A percentile compares a stretch with the other conserved stretches of the same genome.
Conservation (phyloP, 2,888 invertebrate genomes). For the Litoditis marina region DNA sequence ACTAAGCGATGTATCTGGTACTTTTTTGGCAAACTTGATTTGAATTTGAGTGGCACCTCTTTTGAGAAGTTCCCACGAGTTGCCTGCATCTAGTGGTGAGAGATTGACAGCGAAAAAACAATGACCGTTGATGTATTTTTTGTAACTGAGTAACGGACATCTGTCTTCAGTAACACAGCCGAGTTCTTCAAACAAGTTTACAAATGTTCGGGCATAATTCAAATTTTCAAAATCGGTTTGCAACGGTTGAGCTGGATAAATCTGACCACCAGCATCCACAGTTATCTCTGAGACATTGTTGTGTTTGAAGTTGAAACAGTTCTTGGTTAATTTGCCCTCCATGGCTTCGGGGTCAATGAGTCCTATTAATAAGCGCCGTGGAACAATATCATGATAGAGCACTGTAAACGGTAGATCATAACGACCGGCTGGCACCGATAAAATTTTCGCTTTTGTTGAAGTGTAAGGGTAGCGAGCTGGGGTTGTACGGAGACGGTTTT, state of each 20-base stretch:
- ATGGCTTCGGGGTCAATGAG: not conserved
- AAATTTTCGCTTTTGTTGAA: not conserved
- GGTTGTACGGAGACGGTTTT: not conserved
- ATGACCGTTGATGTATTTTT: no score
- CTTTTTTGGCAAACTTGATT: no score
- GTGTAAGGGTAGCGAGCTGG: slow-evolving; percentile 13
- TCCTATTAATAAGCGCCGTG: slow-evolving; percentile 5
- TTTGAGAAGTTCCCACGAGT: no score
- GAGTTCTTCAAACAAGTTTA: slow-evolving; percentile 4
- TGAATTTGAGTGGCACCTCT: no score
- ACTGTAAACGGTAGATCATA: slow-evolving; percentile 4
- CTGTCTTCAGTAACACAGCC: slow-evolving; percentile 7
- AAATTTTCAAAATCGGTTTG: slow-evolving; percentile 3
- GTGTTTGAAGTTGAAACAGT: not conserved
- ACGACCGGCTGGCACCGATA: slow-evolving; percentile 3
- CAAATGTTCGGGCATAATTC: slow-evolving; percentile 9
- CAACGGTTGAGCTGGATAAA: slow-evolving; percentile 9
- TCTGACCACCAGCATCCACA: slow-evolving; percentile 7
- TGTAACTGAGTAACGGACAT: no score
- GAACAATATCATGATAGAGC: slow-evolving; percentile 10
- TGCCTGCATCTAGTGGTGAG: no score
- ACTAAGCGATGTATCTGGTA: no score
- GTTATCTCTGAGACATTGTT: slow-evolving; percentile 5
- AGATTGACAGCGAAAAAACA: no score
- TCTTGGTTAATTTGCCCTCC: not conserved